Conservation (phyloP, 2,888 invertebrate genomes). For the Uloborus plumipes region DNA sequence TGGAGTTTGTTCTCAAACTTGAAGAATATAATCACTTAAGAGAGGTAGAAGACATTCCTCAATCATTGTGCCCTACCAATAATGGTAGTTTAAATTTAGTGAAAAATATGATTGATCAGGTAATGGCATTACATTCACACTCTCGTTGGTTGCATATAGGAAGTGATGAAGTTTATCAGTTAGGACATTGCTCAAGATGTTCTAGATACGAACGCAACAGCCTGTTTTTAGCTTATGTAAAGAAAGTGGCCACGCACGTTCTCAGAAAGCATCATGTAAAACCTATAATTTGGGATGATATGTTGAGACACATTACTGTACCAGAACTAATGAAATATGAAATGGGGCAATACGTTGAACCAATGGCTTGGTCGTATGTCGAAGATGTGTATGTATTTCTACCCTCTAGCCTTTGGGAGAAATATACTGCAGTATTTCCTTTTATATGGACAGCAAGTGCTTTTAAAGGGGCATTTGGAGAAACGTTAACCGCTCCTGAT, state of each 20-base stretch:
- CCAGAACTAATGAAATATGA: conserved; percentile 75
- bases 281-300: conserved; percentile 85
- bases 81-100: conserved; percentile 70
- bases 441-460: conserved; percentile 82
- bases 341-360: conserved; percentile 80
- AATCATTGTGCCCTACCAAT: conserved; percentile 74
- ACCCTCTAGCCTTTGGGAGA: conserved; percentile 77
- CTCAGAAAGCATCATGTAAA: conserved; percentile 76
- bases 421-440: conserved; percentile 79
- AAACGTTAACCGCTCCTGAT: conserved; percentile 79
- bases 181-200: conserved; percentile 79
- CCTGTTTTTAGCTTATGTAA: conserved; percentile 74
- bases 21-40: conserved; percentile 78
- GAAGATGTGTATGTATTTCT: conserved; percentile 77
- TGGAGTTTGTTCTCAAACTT: conserved; percentile 82
- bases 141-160: conserved; percentile 78
- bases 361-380: conserved; percentile 86
- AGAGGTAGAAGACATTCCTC: conserved; percentile 79
- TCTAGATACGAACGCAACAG: conserved; percentile 65
- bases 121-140: conserved; percentile 67
- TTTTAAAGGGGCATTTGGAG: conserved; percentile 83
- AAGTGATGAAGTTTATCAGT: conserved; percentile 81
- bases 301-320: conserved; percentile 79
- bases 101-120: conserved; percentile 70
- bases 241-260: conserved; percentile 76